phyloP scores from a whole-genome alignment of 1,140 invertebrate species.

The Proctacanthus coquilletti region DNA sequence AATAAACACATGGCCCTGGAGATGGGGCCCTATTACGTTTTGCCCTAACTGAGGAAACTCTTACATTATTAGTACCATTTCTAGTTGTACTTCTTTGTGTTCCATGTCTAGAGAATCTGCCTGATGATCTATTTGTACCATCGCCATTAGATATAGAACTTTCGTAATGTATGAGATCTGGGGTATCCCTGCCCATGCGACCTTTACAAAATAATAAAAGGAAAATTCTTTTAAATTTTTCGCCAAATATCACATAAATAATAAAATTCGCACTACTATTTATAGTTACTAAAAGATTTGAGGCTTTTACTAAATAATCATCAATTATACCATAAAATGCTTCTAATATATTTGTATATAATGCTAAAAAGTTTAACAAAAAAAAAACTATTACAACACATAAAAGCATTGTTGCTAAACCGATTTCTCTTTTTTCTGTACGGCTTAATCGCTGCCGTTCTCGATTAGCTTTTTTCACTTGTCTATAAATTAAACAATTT shows the following conservation, averaged over 20 bases:
- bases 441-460: conserved; percentile 66
- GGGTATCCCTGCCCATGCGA: conserved; percentile 42
- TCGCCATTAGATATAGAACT: conserved; percentile 61
- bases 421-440: conserved; percentile 71
- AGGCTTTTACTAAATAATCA: conserved; percentile 65
- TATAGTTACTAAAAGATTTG: conserved; percentile 87
- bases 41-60: conserved; percentile 18
- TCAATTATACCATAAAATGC: conserved; percentile 49
- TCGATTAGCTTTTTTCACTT: conserved; percentile 67
- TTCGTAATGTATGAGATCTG: conserved; percentile 61
- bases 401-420: conserved; percentile 82
- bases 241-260: conserved; percentile 92
- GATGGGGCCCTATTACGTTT: conserved; percentile 32
- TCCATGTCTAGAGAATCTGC: conserved; percentile 45
- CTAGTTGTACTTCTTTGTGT: conserved; percentile 35
- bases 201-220: conserved; percentile 68
- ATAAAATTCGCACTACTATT: conserved; percentile 96
- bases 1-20: conserved; percentile 50
- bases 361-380: conserved; percentile 80
- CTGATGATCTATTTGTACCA: conserved; percentile 37
- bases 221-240: conserved; percentile 87
- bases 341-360: conserved; percentile 79
- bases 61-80: conserved; percentile 28
- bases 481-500: conserved; percentile 76
- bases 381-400: conserved; percentile 90